A percentile compares a stretch with the other conserved stretches of the same genome.
Conservation (phyloP, 2,888 invertebrate genomes). For the Ganaspis brasiliensis region DNA sequence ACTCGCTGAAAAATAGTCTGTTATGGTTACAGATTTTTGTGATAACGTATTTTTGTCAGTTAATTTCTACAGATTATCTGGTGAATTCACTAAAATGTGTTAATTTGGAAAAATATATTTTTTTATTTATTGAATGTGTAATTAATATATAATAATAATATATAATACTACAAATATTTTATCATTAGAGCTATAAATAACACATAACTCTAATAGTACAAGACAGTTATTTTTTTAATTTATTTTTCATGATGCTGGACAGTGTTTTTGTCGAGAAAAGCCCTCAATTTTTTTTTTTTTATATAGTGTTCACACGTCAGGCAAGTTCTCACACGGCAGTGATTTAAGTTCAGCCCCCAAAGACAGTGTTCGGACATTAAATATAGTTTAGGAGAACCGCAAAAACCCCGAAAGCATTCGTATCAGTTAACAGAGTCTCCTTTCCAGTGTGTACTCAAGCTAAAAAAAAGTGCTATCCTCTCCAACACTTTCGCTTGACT, state of each 20-base stretch:
- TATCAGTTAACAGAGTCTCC: constrained; percentile 72
- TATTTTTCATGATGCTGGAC: background rate
- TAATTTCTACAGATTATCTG: too few relatives aligned
- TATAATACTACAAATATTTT: too few relatives aligned
- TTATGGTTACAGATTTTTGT: too few relatives aligned
- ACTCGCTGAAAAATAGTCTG: too few relatives aligned
- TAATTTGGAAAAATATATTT: too few relatives aligned
- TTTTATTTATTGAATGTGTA: too few relatives aligned
- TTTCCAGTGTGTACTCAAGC: constrained; percentile 44
- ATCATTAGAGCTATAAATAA: too few relatives aligned
- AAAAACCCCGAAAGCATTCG: constrained; percentile 72
- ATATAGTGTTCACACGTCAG: constrained; percentile 24
- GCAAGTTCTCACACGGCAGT: constrained; percentile 54
- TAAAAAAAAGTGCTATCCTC: constrained; percentile 14
- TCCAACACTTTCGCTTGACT: constrained; percentile 44
- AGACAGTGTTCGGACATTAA: constrained; percentile 69
- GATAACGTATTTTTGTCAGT: too few relatives aligned
- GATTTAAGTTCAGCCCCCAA: constrained; percentile 66
- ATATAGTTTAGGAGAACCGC: constrained; percentile 72
- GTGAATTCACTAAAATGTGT: too few relatives aligned
- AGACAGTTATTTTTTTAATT: too few relatives aligned
- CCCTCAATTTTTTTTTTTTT: background rate
- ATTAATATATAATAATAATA: too few relatives aligned
- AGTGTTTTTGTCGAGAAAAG: background rate
- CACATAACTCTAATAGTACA: too few relatives aligned